Base-by-base conservation (phyloP, 1,140 invertebrate species). In the Eufriesea mexicana region DNA sequence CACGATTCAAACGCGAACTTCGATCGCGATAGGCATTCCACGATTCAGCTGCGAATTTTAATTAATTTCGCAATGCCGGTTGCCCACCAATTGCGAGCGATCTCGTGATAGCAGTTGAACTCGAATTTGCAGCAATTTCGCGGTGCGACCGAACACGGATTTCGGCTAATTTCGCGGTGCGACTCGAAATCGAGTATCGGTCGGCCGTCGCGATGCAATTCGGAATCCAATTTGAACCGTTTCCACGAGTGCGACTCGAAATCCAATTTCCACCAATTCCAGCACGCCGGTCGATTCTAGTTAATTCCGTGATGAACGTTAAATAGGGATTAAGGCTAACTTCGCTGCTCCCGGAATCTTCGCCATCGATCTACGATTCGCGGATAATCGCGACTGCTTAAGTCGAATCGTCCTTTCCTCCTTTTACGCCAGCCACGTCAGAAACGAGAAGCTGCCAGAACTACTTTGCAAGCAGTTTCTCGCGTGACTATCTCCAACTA, bases 391-490 rank as follows among this genome's bases (percentile, higher is more conserved):
- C 35, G 35, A 35, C 35, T 35, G 35, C 35, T 35, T 35, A 35
- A 35, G 1, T 59, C 12, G 55, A 28, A 47, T 9, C 5, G 28
- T 51, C 20, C 2, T 49, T 76, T 42, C n/a, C 18, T 61, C 20
- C 8, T 2, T 16, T 18, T 1, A 23, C 42, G 10, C 16, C 66
- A 18, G 10, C 49, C 35, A 16, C 64, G 76, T 47, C 25, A 23
- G n/a, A 79, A 71, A 35, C 16, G 2, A 28, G 45, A 49, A 74
- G 5, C 57, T 49, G 18, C 4, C 42, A 49, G 49, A 81, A 81
- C 79, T 75, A 81, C 61, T 75, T 81, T 45, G 59, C 64, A 54
- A 51, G 35, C 42, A 83, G 54, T 83, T 74, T 47, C 80, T 62
- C n/a, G 16, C 47, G 54, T 49, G 74, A 77, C 55, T 70, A 62